Evolutionary conservation across 2,113 vertebrate species (phyloP).

Genomic region (Limnothrissa miodon): DNA sequence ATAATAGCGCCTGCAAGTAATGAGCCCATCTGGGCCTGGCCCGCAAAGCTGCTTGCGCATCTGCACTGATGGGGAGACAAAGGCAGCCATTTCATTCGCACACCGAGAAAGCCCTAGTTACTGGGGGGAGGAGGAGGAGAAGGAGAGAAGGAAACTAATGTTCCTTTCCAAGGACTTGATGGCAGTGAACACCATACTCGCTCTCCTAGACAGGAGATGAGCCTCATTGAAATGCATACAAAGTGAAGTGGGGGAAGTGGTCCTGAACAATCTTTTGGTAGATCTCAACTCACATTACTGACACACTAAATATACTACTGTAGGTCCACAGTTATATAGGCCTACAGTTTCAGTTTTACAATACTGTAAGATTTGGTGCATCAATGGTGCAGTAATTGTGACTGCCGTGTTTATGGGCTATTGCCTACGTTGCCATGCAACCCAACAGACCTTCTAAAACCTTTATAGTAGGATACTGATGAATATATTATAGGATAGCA

Average conservation of each 20-base stretch:
- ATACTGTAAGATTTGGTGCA: too few relatives aligned
- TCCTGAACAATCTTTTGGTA: background rate
- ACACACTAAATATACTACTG: background rate
- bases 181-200: background rate
- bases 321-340: too few relatives aligned
- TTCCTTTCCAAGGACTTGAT: background rate
- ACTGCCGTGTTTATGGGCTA: too few relatives aligned
- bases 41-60: background rate
- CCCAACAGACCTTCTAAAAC: too few relatives aligned
- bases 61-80: slow-evolving; percentile 4
- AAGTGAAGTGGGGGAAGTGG: background rate
- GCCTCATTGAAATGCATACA: background rate
- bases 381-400: too few relatives aligned
- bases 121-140: background rate
- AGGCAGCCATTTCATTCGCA: background rate
- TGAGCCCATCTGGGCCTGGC: slow-evolving; percentile 14
- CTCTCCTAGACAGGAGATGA: background rate
- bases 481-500: too few relatives aligned
- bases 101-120: slow-evolving; percentile 18
- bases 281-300: background rate
- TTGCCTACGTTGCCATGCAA: too few relatives aligned
- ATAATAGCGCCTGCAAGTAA: background rate
- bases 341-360: too few relatives aligned
- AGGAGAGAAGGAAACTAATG: background rate
- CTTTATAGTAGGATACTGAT: too few relatives aligned